Evolutionary conservation across 2,888 invertebrate species (phyloP).

Genomic region (Thymelicus lineola): DNA sequence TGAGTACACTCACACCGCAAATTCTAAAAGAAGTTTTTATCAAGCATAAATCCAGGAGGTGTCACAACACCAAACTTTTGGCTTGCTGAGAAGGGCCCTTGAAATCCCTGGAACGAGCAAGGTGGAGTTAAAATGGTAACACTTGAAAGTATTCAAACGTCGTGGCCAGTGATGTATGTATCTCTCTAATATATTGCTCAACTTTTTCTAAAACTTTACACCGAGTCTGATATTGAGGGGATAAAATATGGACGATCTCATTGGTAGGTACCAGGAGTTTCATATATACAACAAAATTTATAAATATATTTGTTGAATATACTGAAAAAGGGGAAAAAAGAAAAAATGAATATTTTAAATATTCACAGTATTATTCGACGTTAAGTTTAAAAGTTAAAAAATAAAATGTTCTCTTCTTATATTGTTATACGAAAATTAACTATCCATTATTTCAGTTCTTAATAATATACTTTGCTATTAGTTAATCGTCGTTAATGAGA

Average conservation of each 20-base stretch:
- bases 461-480: background rate
- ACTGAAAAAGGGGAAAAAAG: too few relatives aligned
- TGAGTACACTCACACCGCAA: constrained; percentile 9
- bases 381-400: too few relatives aligned
- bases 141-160: constrained; percentile 76
- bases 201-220: constrained; percentile 75
- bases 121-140: constrained; percentile 63
- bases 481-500: background rate
- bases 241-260: background rate
- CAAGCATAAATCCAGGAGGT: constrained; percentile 38
- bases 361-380: too few relatives aligned
- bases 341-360: too few relatives aligned
- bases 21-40: constrained; percentile 23
- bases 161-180: constrained; percentile 74
- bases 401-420: too few relatives aligned
- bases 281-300: background rate
- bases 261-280: background rate
- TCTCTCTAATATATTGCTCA: constrained; percentile 72
- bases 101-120: constrained; percentile 49
- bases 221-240: background rate
- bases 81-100: constrained; percentile 40
- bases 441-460: too few relatives aligned
- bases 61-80: constrained; percentile 37
- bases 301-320: too few relatives aligned
- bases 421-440: too few relatives aligned